Percentiles rank a stretch among this genome's conserved stretches.
Conservation (phyloP, 2,797 vertebrate species). For the Paguma larvata region DNA sequence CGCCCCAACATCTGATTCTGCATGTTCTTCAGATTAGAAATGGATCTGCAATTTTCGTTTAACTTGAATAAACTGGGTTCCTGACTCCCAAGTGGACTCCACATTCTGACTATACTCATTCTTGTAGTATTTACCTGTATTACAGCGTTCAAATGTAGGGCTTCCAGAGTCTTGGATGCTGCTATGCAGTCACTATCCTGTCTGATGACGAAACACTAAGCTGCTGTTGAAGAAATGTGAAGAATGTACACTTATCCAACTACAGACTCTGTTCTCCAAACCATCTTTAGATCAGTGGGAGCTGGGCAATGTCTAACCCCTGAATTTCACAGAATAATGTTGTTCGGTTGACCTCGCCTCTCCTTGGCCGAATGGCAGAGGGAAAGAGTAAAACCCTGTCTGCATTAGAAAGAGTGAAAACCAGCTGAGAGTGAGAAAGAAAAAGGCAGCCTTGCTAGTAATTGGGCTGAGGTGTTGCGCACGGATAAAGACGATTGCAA, state of each 20-base stretch:
- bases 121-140: neutral
- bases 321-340: conserved; percentile 1
- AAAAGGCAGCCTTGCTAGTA: neutral
- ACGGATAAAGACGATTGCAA: neutral
- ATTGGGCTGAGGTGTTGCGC: neutral
- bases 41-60: neutral
- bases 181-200: neutral
- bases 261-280: neutral
- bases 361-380: neutral
- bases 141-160: neutral
- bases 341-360: neutral
- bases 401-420: neutral
- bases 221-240: neutral
- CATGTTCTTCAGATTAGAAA: neutral
- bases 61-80: neutral
- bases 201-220: neutral
- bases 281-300: neutral
- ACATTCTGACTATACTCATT: neutral
- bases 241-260: neutral
- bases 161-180: neutral
- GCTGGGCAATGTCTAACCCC: neutral
- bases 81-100: neutral
- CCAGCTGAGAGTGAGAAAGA: neutral
- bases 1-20: neutral
- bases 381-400: neutral